Percentiles rank a stretch among this genome's conserved stretches.
These are phyloP conservation scores for Calypte anna DNA, from an alignment of 2,113 vertebrate species.

Conservation along the genomic window DNA sequence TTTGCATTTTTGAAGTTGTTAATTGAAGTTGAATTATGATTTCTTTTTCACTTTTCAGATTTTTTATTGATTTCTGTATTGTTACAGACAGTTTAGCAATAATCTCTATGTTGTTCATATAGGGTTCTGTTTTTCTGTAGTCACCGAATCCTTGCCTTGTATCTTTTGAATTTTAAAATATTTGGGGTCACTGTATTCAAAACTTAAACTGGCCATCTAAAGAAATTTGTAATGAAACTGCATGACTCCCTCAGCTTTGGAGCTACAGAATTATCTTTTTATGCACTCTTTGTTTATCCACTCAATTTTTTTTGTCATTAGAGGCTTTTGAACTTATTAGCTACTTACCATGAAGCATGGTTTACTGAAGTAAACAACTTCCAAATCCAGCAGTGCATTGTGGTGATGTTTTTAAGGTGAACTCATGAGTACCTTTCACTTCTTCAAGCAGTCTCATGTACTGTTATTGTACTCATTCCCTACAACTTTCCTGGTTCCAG, in stretches of 20 bases:
- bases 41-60: neutral
- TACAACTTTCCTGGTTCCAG: neutral
- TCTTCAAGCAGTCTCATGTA: neutral
- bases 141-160: fast-evolving
- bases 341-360: neutral
- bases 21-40: neutral
- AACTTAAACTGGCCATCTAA: neutral
- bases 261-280: neutral
- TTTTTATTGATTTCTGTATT: neutral
- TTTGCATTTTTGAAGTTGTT: neutral
- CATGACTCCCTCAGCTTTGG: neutral
- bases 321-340: neutral
- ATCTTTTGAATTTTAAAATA: neutral
- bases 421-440: neutral
- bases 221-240: neutral
- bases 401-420: neutral
- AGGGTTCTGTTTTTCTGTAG: neutral
- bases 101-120: neutral
- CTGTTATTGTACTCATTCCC: neutral
- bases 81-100: neutral
- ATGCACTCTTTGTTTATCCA: neutral
- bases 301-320: neutral
- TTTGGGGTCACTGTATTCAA: neutral
- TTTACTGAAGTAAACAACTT: neutral
- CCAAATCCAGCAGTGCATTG: neutral